Evolutionary conservation across 2,113 vertebrate species (phyloP).

Genomic region (Verasper variegatus): DNA sequence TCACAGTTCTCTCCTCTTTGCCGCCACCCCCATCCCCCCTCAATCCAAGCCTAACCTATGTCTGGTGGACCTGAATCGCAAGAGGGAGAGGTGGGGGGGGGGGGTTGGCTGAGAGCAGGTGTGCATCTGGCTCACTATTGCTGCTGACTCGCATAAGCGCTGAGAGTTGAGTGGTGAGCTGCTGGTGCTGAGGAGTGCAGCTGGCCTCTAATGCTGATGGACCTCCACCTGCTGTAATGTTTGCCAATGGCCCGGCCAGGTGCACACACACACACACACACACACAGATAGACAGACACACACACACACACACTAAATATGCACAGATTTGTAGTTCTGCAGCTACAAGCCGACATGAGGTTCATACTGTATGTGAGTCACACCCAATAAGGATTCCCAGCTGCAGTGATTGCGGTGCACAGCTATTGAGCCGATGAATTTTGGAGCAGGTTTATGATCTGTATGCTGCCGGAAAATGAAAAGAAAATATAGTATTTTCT

Average conservation of each 20-base stretch:
- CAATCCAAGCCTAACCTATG: no score
- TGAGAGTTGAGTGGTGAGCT: conserved; percentile 59
- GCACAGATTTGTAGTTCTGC: not conserved
- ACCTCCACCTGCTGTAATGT: conserved; percentile 64
- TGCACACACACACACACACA: conserved; percentile 35
- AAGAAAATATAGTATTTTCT: conserved; percentile 40
- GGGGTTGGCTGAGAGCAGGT: conserved; percentile 17
- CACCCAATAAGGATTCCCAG: conserved; percentile 54
- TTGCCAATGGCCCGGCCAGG: conserved; percentile 61
- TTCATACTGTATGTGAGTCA: conserved; percentile 49
- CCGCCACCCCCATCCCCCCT: no score
- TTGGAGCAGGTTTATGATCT: conserved; percentile 37
- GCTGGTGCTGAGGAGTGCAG: conserved; percentile 69
- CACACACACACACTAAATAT: conserved; percentile 4
- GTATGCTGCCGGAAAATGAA: conserved; percentile 14
- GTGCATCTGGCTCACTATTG: conserved; percentile 57
- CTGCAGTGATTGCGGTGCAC: conserved; percentile 55
- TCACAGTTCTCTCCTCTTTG: not conserved
- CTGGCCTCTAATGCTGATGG: conserved; percentile 70
- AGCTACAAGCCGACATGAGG: not conserved
- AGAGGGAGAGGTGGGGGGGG: no score
- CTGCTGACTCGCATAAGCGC: conserved; percentile 73
- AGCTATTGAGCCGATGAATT: conserved; percentile 43
- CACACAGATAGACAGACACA: not conserved
- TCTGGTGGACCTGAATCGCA: no score